A percentile compares a stretch with the other conserved stretches of the same genome.
Conservation (phyloP, 2,113 vertebrate genomes). For the Boulengerochromis microlepis region DNA sequence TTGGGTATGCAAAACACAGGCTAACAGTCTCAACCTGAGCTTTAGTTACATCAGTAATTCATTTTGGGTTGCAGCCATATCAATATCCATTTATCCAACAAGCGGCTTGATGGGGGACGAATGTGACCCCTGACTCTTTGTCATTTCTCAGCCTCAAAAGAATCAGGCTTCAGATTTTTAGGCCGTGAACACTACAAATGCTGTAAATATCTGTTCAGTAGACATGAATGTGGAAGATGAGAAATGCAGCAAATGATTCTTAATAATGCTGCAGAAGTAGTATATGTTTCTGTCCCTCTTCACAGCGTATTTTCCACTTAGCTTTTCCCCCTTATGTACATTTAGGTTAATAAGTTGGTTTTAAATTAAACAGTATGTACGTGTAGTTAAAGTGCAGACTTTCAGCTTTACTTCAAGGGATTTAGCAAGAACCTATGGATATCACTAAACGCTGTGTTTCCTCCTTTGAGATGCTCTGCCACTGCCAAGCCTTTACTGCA, state of each 20-base stretch:
- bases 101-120: not conserved
- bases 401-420: not conserved
- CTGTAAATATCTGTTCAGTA: not conserved
- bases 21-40: constrained; percentile 19
- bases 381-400: not conserved
- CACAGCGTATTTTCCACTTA: not conserved
- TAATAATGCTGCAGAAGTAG: not conserved
- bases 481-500: not conserved
- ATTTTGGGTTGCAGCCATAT: constrained; percentile 41
- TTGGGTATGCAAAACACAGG: not conserved
- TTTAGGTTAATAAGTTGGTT: not conserved
- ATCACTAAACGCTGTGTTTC: not conserved
- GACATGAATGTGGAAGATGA: not conserved
- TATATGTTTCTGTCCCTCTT: not conserved
- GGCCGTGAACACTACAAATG: not conserved
- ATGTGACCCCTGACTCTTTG: not conserved
- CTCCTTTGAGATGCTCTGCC: not conserved
- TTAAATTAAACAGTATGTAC: not conserved
- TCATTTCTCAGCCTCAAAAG: not conserved
- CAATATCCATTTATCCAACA: constrained; percentile 60
- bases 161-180: not conserved
- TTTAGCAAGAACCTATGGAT: not conserved
- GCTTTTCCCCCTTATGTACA: not conserved
- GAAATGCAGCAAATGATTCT: not conserved
- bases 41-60: constrained; percentile 60